Base-by-base conservation (phyloP, 37 sponge, comb jelly and placozoan species). In the Eunapius fragilis region DNA sequence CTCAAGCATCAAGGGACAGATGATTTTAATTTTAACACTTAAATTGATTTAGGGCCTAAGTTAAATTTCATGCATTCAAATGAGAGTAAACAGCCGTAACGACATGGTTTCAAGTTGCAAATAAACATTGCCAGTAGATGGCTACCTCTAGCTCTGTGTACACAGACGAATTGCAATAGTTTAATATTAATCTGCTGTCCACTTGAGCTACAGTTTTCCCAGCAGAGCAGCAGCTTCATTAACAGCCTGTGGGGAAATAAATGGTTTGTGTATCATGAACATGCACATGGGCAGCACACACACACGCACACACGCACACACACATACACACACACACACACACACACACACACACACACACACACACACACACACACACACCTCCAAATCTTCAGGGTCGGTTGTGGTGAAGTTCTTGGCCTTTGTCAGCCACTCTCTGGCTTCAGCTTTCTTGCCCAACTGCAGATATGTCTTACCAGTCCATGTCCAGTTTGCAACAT, bases 371-470 rank as follows among this genome's bases (percentile, higher is more conserved):
- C 58, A 58, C 58, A 58, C 58, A 58, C 67, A 78, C 23, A 92
- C 93, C 88, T 87, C 80, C 23, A 85, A 48, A 71, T 93, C 94
- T 48, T 95, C 96, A 19, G 33, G 79, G 13, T 87, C 80, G 6
- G 75, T 41, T 22, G 75, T 81, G 19, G 82, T 70, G 74, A 80
- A 90, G 5, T 33, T 45, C 25, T 87, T 89, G 41, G 89, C 82
- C 81, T 95, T 95, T 31, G 67, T 49, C 36, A 95, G 91, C 96
- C 96, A 95, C 30, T 74, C 71, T n/a, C 79, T 68, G 4, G 93
- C 96, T 75, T 95, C 83, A 23, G 87, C 86, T 82, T 82, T 86
- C 28, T 89, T 76, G 13, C 95, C 91, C 41, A 95, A 78, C 33
- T 87, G 68, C 38, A 87, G 22, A 67, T 88, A 71, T 23, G 88